Percentiles rank a stretch among this genome's conserved stretches.
These are phyloP conservation scores for Bombyx mandarina DNA, from an alignment of 1,140 invertebrate species.

Conservation along the genomic window DNA sequence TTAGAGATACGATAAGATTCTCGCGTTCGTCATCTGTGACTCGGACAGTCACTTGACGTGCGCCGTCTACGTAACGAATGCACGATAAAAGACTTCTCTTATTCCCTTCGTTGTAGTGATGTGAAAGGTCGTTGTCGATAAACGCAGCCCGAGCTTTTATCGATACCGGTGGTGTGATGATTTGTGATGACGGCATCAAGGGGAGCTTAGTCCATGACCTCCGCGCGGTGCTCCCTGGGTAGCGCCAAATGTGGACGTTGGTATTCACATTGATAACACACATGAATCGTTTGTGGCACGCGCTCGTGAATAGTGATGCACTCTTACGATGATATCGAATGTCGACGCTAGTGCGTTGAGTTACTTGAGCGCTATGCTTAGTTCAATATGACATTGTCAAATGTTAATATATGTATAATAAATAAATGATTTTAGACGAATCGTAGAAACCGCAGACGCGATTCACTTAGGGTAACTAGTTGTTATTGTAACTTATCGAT, in stretches of 20 bases:
- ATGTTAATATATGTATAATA: too few species aligned
- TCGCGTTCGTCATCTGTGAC: background rate
- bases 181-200: conserved; percentile 30
- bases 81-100: conserved; percentile 1
- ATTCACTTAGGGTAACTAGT: too few species aligned
- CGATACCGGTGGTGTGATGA: background rate
- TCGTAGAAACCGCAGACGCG: too few species aligned
- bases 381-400: too few species aligned
- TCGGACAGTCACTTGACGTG: background rate
- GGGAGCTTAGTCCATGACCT: conserved; percentile 65
- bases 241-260: conserved; percentile 61
- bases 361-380: too few species aligned
- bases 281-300: background rate
- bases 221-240: conserved; percentile 66
- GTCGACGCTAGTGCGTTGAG: too few species aligned
- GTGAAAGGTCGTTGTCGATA: background rate
- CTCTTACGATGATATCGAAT: too few species aligned
- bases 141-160: conserved; percentile 1
- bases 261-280: conserved; percentile 32
- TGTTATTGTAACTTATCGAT: too few species aligned
- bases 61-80: background rate
- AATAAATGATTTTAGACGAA: too few species aligned
- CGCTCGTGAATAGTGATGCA: background rate
- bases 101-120: background rate
- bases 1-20: background rate